phyloP scores from a whole-genome alignment of 2,113 vertebrate genomes.

The Ailuropoda melanoleuca region DNA sequence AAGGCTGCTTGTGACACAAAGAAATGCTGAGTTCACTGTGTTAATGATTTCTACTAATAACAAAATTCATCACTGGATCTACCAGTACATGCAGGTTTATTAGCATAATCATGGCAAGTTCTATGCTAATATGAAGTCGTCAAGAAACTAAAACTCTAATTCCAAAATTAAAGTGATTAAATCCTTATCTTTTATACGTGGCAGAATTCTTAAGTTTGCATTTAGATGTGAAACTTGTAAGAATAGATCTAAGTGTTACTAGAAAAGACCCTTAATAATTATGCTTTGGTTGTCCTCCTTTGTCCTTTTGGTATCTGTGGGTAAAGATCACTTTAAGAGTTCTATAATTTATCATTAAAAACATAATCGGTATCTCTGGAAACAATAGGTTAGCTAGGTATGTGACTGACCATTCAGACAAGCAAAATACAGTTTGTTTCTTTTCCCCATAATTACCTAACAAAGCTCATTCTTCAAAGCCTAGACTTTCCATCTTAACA shows the following conservation, averaged over 20 bases:
- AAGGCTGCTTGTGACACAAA: constrained; percentile 32
- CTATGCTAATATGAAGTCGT: constrained; percentile 30
- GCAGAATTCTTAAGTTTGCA: constrained; percentile 20
- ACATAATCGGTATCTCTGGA: constrained; percentile 14
- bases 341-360: constrained; percentile 41
- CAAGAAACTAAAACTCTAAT: constrained; percentile 13
- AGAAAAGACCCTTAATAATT: constrained; percentile 33
- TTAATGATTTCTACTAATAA: constrained; percentile 45
- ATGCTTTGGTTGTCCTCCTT: background rate
- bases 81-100: constrained; percentile 7
- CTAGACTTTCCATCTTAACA: constrained; percentile 26
- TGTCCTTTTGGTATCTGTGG: background rate
- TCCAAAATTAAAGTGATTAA: constrained; percentile 51
- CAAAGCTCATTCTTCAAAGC: constrained; percentile 56
- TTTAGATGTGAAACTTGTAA: constrained; percentile 25
- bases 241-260: constrained; percentile 3
- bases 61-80: constrained; percentile 26
- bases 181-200: background rate
- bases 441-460: constrained; percentile 28
- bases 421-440: constrained; percentile 28
- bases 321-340: background rate
- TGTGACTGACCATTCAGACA: background rate
- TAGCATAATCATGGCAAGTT: constrained; percentile 41
- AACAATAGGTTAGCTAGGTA: constrained; percentile 14
- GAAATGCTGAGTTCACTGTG: constrained; percentile 40